These are phyloP conservation scores for Acrobasis repandana DNA, from an alignment of 2,888 invertebrate genomes.

Conservation along the genomic window DNA sequence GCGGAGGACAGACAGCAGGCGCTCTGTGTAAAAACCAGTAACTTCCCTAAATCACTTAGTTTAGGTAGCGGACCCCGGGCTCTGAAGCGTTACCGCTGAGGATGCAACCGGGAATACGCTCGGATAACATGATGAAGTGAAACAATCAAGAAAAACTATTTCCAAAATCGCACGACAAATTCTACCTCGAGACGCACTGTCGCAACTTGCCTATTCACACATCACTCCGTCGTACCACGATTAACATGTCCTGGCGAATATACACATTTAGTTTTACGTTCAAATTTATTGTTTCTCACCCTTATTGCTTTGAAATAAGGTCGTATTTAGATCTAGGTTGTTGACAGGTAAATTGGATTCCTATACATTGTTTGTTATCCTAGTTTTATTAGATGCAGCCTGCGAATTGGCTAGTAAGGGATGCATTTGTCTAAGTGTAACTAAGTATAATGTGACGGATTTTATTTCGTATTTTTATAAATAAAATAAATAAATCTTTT, in stretches of 20 bases:
- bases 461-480: no score
- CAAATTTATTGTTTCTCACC: conserved; percentile 6
- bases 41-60: no score
- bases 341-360: neutral
- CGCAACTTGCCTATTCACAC: conserved; percentile 47
- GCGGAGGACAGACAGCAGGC: no score
- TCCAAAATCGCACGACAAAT: neutral
- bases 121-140: no score
- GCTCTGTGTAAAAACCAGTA: no score
- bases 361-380: conserved; percentile 18
- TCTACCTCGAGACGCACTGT: conserved; percentile 28
- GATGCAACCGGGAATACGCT: no score
- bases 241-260: conserved; percentile 57
- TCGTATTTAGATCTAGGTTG: conserved; percentile 20
- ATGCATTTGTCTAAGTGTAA: neutral
- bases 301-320: conserved; percentile 23
- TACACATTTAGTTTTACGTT: conserved; percentile 38
- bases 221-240: conserved; percentile 61
- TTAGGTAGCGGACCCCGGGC: no score
- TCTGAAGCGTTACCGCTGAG: no score
- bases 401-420: conserved; percentile 9
- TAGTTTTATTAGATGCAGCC: conserved; percentile 21
- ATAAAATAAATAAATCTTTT: no score
- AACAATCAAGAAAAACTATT: neutral
- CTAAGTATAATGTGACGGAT: no score